Percentiles rank a stretch among this genome's conserved stretches.
These are phyloP conservation scores for Halichoerus grypus DNA, from an alignment of 2,113 vertebrate species.

Conservation along the genomic window DNA sequence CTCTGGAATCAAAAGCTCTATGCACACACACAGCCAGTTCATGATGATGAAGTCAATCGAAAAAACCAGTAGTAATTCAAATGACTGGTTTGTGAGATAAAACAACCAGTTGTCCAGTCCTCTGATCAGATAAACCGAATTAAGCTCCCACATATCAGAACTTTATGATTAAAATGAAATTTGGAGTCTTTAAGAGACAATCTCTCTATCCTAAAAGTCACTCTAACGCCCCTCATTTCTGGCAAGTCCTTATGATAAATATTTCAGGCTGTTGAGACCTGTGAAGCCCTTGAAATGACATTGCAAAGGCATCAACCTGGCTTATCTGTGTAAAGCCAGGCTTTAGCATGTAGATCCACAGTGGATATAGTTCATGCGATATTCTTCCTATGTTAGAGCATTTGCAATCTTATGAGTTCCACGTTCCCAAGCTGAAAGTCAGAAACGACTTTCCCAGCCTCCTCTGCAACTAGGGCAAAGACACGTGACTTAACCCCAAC, in stretches of 20 bases:
- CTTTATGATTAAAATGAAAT: slow-evolving; percentile 15
- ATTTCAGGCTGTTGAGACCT: neutral
- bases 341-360: neutral
- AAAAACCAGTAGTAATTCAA: neutral
- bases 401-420: neutral
- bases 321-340: neutral
- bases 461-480: neutral
- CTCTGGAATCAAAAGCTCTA: neutral
- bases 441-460: neutral
- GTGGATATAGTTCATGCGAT: neutral
- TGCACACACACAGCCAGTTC: neutral
- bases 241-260: neutral
- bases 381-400: neutral
- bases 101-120: neutral
- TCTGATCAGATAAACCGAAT: neutral
- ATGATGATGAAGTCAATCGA: neutral
- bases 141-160: neutral
- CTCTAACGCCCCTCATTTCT: neutral
- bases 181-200: neutral
- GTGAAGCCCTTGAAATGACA: neutral
- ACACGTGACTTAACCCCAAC: neutral
- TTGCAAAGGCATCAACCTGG: neutral
- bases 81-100: neutral
- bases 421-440: neutral
- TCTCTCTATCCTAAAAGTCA: neutral